Evolutionary conservation across 92 coral and sea anemone genomes (phyloP).

Genomic region (Siderastrea siderea): DNA sequence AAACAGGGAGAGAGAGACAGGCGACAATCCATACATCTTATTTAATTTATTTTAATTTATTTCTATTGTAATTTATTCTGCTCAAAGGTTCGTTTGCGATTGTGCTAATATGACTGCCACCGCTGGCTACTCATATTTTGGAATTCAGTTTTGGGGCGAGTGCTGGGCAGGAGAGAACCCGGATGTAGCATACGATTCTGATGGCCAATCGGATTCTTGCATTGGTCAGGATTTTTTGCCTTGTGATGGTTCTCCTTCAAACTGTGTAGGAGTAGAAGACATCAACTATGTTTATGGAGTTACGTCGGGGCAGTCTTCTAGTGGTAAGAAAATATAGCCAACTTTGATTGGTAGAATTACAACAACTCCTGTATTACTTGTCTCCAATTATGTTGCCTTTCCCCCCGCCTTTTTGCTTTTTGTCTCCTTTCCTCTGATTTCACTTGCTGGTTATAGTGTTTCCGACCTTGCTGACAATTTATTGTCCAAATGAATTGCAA

Average conservation of each 20-base stretch:
- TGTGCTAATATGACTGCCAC: conserved; percentile 22
- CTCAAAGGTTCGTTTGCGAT: conserved; percentile 15
- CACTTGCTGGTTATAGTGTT: too few relatives aligned
- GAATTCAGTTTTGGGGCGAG: conserved; percentile 41
- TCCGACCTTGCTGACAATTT: too few relatives aligned
- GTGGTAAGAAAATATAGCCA: background rate
- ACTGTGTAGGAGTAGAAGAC: conserved; percentile 10
- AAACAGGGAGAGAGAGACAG: too few relatives aligned
- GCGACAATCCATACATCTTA: too few relatives aligned
- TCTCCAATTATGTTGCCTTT: background rate
- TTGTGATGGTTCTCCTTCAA: background rate
- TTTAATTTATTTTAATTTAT: background rate
- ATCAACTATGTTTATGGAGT: conserved; percentile 19
- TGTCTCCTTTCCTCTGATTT: too few relatives aligned
- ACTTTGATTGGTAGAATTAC: background rate
- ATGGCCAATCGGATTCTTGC: conserved; percentile 34
- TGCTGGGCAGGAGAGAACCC: conserved; percentile 48
- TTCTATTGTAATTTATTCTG: background rate
- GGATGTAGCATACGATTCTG: conserved; percentile 24
- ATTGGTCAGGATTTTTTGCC: conserved; percentile 14
- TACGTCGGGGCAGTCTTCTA: background rate
- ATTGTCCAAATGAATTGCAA: background rate
- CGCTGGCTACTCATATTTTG: conserved; percentile 24
- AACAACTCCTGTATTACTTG: background rate
- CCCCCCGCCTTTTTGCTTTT: too few relatives aligned